These are phyloP conservation scores for Melanogrammus aeglefinus DNA, from an alignment of 2,797 vertebrate species.

Conservation along the genomic window DNA sequence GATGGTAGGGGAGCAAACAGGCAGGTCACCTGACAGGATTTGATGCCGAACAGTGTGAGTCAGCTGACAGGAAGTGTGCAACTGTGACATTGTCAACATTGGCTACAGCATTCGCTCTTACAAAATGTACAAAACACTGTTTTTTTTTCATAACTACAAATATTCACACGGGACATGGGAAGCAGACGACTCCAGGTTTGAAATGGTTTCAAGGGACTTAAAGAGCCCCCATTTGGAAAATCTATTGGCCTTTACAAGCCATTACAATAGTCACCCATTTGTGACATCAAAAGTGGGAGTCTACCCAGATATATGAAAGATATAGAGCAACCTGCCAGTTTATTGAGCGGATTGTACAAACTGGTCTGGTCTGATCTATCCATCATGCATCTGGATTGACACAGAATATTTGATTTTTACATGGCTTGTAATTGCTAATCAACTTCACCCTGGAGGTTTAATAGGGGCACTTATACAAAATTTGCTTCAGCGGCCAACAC, in stretches of 20 bases:
- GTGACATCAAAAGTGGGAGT: not conserved
- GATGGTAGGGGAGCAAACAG: conserved; percentile 45
- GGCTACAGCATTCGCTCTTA: conserved; percentile 95
- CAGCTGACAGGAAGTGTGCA: conserved; percentile 80
- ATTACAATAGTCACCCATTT: conserved; percentile 61
- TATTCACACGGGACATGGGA: conserved; percentile 66
- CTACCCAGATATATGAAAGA: not conserved
- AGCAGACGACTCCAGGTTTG: conserved; percentile 38
- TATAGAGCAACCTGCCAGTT: not conserved
- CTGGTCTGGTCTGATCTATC: not conserved
- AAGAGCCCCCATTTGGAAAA: conserved; percentile 59
- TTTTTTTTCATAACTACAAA: conserved; percentile 93
- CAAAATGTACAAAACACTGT: conserved; percentile 99
- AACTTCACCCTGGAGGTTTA: not conserved
- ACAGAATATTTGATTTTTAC: not conserved
- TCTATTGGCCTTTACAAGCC: conserved; percentile 76
- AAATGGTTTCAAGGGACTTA: conserved; percentile 50
- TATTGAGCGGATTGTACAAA: not conserved
- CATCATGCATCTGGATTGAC: not conserved
- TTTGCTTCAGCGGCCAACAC: not conserved
- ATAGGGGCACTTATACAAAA: conserved; percentile 2
- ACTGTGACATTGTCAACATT: conserved; percentile 68
- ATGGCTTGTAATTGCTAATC: not conserved
- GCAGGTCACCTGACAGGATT: conserved; percentile 65
- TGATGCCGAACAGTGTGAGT: conserved; percentile 73